Evolutionary conservation across 2,797 vertebrate genomes (phyloP).

Genomic region (Leptodactylus fallax): DNA sequence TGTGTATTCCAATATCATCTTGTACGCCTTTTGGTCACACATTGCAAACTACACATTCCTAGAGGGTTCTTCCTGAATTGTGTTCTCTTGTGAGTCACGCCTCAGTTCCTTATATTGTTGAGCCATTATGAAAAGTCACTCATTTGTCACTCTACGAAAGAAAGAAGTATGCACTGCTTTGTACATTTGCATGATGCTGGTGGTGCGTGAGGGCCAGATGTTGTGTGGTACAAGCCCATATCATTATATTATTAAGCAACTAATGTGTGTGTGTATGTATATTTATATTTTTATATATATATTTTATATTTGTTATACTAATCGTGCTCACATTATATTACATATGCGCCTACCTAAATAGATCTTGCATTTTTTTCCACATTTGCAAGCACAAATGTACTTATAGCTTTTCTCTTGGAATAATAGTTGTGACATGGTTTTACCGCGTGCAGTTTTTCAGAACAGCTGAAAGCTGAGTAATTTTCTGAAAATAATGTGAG

Average conservation of each 20-base stretch:
- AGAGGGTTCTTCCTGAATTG: conserved; percentile 12
- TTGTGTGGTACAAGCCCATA: background rate
- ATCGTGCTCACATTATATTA: background rate
- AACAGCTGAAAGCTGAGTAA: background rate
- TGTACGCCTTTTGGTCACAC: background rate
- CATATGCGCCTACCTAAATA: background rate
- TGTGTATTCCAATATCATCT: background rate
- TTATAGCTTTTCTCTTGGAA: background rate
- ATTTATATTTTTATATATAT: too few relatives aligned
- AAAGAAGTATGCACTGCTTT: conserved; percentile 32
- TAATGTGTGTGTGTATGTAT: too few relatives aligned
- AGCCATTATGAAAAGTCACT: conserved; percentile 47
- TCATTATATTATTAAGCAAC: background rate
- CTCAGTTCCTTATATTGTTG: conserved; percentile 36
- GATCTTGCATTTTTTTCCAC: background rate
- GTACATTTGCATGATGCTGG: conserved; percentile 33
- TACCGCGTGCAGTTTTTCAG: background rate
- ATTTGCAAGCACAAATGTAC: background rate
- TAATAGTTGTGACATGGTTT: background rate
- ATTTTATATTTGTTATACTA: background rate
- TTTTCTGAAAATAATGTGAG: background rate
- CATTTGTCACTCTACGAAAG: conserved; percentile 24
- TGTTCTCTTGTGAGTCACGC: conserved; percentile 24
- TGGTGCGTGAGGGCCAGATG: background rate
- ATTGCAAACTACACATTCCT: conserved; percentile 39